Base-by-base conservation (phyloP, 1,140 invertebrate species). In the Bombus confusus region DNA sequence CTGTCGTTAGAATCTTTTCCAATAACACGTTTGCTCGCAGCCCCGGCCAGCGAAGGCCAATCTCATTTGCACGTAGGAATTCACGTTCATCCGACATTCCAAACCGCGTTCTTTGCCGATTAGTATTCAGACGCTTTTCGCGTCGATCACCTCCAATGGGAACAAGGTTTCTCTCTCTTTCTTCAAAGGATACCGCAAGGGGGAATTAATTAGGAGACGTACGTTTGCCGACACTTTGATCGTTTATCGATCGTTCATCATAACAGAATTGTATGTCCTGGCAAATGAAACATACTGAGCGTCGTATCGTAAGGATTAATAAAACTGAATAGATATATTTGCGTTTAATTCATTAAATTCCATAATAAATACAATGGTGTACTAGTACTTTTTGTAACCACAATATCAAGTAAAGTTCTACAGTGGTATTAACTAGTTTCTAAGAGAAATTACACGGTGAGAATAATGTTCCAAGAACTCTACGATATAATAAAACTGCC, bases 1-100 rank as follows among this genome's bases (percentile, higher is more conserved):
- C 43, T 66, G 59, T 74, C 71, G 62, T 66, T 83, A 68, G 80
- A 80, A 80, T 72, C 79, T 31, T 80, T 80, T 80, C 79, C 79
- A 72, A 80, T 80, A 80, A 72, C 66, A 59, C 47, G 28, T 80
- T 72, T 57, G 25, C 52, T 15, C 37, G 22, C 12, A 41, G 75
- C 37, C 22, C 8, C 66, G 78, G n/a, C n/a, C n/a, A n/a, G n/a
- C 78, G 66, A 80, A 66, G 64, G 71, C 78, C 34, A 59, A 72
- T 72, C 80, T 82, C 71, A 64, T 73, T 83, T 83, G 81, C 81
- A 57, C 81, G 73, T 76, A 68, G 80, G 80, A 82, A 83, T 83
- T 83, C 62, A 39, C 81, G 69, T 77, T 83, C 81, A 31, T 52
- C 62, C 43, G 28, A 37, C 73, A 83, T 83, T 77, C 81, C 62